These are phyloP conservation scores for Leucozona laternaria DNA, from an alignment of 2,888 invertebrate genomes.

Conservation along the genomic window DNA sequence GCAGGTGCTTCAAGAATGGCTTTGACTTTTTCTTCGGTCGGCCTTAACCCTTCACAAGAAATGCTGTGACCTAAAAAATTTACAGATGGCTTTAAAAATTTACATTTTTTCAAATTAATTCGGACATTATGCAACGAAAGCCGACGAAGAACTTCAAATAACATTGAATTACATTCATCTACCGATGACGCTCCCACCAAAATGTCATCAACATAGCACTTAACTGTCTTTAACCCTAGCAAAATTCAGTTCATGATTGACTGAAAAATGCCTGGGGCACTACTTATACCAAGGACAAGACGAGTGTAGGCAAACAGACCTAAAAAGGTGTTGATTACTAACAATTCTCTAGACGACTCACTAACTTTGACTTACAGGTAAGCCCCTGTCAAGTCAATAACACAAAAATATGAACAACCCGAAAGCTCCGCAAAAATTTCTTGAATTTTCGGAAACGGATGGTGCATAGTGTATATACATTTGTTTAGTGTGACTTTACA, in stretches of 20 bases:
- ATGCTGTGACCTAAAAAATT: slow-evolving; percentile 9
- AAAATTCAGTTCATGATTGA: no score
- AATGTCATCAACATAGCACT: no score
- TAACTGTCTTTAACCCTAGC: not conserved
- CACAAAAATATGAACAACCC: not conserved
- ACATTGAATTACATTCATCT: not conserved
- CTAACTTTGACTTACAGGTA: not conserved
- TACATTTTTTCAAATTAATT: not conserved
- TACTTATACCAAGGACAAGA: not conserved
- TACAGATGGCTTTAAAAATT: not conserved
- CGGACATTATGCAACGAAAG: not conserved
- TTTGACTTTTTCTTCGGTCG: no score
- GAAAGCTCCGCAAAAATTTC: not conserved
- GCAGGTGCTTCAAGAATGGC: slow-evolving; percentile 1
- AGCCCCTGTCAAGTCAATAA: not conserved
- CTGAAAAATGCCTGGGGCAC: not conserved
- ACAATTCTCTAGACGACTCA: not conserved
- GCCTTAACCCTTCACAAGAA: not conserved
- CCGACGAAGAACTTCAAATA: not conserved
- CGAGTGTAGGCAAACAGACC: slow-evolving; percentile 18
- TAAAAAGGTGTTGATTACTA: not conserved
- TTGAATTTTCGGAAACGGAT: not conserved
- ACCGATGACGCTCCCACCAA: no score
- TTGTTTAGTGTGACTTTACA: not conserved
- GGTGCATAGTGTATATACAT: not conserved